phyloP scores from a whole-genome alignment of 2,113 vertebrate genomes.

The Menidia beryllina region DNA sequence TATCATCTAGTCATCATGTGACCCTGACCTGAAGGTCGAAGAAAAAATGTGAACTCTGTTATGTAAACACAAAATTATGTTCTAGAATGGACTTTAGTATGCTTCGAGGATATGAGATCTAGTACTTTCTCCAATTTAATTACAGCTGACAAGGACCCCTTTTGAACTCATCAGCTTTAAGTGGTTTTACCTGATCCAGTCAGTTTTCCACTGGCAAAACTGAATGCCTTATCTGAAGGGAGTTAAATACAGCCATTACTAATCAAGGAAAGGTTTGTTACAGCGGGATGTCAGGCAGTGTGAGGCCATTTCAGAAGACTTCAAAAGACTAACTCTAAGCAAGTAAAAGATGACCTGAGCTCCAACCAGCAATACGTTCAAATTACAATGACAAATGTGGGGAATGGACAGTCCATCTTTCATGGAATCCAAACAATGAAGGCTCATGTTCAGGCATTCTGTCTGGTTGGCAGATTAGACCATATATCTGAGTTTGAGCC shows the following conservation, averaged over 20 bases:
- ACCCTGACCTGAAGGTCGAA: not conserved
- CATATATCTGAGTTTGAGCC: no score
- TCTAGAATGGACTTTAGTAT: not conserved
- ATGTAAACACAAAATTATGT: not conserved
- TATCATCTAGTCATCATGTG: conserved; percentile 4
- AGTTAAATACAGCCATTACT: not conserved
- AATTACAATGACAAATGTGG: not conserved
- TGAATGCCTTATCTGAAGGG: not conserved
- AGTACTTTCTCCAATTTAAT: not conserved
- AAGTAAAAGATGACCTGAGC: not conserved
- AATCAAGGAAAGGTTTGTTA: no score
- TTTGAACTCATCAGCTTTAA: conserved; percentile 4
- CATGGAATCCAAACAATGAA: no score
- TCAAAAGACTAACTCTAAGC: not conserved
- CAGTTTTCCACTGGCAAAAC: not conserved
- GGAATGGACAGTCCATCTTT: not conserved
- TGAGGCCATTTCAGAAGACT: no score
- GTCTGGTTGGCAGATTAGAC: no score
- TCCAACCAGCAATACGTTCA: not conserved
- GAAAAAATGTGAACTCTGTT: not conserved
- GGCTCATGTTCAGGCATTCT: no score
- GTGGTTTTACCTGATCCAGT: not conserved
- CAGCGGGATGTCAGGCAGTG: no score
- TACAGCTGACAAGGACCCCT: not conserved
- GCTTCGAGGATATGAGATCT: not conserved